phyloP scores from a whole-genome alignment of 1,140 invertebrate species.

The Trinorchestia longiramus region DNA sequence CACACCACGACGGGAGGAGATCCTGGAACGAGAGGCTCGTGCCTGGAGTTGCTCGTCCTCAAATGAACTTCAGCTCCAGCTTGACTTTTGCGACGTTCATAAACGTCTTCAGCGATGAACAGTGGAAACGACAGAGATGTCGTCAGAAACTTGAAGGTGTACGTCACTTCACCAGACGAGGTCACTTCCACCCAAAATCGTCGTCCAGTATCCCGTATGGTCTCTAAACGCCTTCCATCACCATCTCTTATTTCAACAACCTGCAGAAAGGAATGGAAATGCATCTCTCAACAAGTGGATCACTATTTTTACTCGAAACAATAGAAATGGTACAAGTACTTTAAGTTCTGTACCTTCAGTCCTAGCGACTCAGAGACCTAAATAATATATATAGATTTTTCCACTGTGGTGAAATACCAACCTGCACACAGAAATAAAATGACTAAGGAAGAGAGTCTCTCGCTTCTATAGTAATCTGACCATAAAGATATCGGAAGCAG shows the following conservation, averaged over 20 bases:
- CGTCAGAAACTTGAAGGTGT: conserved; percentile 61
- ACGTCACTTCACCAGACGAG: conserved; percentile 52
- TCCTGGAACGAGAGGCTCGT: conserved; percentile 56
- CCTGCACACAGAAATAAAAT: too few species aligned
- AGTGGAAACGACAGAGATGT: conserved; percentile 61
- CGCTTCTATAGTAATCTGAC: too few species aligned
- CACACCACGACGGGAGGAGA: conserved; percentile 59
- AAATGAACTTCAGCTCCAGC: conserved; percentile 56
- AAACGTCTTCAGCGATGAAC: conserved; percentile 57
- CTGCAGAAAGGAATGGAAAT: conserved; percentile 30
- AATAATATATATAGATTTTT: too few species aligned
- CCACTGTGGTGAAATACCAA: too few species aligned
- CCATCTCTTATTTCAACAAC: conserved; percentile 59
- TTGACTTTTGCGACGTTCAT: conserved; percentile 57
- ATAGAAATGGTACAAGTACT: background rate
- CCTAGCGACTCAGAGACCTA: background rate
- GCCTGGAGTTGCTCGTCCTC: conserved; percentile 57
- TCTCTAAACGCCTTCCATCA: conserved; percentile 56
- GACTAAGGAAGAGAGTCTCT: too few species aligned
- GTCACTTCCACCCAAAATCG: conserved; percentile 61
- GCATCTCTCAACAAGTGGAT: background rate
- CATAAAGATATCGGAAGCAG: too few species aligned
- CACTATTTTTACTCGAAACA: background rate
- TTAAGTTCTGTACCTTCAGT: background rate
- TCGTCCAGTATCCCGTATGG: conserved; percentile 61